Evolutionary conservation across 2,113 vertebrate species (phyloP).

Genomic region (Mungos mungo): DNA sequence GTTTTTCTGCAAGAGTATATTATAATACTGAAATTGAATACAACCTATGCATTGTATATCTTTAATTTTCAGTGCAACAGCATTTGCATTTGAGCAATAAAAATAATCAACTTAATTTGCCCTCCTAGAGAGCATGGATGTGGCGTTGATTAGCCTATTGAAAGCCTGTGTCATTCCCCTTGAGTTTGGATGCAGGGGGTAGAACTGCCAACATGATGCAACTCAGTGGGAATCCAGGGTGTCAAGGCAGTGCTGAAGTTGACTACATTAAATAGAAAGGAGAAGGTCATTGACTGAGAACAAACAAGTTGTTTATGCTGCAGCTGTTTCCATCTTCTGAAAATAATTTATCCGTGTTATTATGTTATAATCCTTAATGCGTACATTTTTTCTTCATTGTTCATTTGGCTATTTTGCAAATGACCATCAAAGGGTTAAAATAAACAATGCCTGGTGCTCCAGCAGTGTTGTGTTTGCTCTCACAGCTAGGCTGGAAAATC

Average conservation of each 20-base stretch:
- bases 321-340: neutral
- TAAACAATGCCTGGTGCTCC: neutral
- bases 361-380: neutral
- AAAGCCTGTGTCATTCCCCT: conserved; percentile 50
- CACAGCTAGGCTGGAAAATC: neutral
- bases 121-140: conserved; percentile 69
- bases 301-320: neutral
- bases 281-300: conserved; percentile 23
- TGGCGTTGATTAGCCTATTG: conserved; percentile 71
- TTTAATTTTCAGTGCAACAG: conserved; percentile 53
- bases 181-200: conserved; percentile 69
- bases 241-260: conserved; percentile 8
- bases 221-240: conserved; percentile 48
- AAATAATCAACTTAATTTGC: conserved; percentile 76
- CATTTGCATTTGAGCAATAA: conserved; percentile 75
- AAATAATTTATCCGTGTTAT: neutral
- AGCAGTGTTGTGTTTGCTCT: neutral
- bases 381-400: neutral
- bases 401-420: neutral
- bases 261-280: conserved; percentile 47
- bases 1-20: conserved; percentile 2
- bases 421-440: neutral
- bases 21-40: conserved; percentile 42
- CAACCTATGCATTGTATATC: conserved; percentile 42
- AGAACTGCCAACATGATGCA: conserved; percentile 54